Base-by-base conservation (phyloP, 2,888 invertebrate species). In the Philonicus albiceps region DNA sequence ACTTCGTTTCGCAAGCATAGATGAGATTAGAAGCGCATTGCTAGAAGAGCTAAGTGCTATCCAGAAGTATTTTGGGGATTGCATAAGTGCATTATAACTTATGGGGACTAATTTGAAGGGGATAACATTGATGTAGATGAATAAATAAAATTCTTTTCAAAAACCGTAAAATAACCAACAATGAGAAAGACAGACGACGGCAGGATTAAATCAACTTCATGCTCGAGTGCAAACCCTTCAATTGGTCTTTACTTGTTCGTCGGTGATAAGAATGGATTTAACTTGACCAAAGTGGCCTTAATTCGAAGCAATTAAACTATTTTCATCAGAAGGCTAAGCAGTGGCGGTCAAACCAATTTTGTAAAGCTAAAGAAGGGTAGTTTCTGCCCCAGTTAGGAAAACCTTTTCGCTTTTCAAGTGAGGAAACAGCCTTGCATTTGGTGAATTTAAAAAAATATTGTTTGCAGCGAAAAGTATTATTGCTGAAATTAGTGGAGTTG, bases 401-500 rank as follows among this genome's bases (percentile, higher is more conserved):
- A 16, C 40, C 40, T 43, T 43, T 43, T 0, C 40, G 40, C 40
- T 16, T 13, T 11, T 13, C 40, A 43, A 13, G 40, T 16, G 40
- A 40, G 40, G 13, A 37, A n/a, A 31, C 5, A 31, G 40, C 40
- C 40, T 43, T 43, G 3, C 40, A 16, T 43, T 43, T 16, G 16
- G 40, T 3, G 40, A 13, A 43, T 43, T 16, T 43, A 13, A 43
- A 43, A 43, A 43, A 16, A 16, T 11, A 5, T 11, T 11, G 11
- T 16, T 16, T 43, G 2, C 7, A 13, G 40, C 16, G 40, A 43
- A 13, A 16, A 43, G 43, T 49, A 64, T 49, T 78, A 53, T 78
- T 78, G 53, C 49, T 78, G 43, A 78, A 78, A 78, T 78, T 78
- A 78, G 27, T n/a, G 78, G 43, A 49, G 27, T 16, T 53, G 30